These are phyloP conservation scores for Hyposmocoma kahamanoa DNA, from an alignment of 1,140 invertebrate species.

Conservation along the genomic window DNA sequence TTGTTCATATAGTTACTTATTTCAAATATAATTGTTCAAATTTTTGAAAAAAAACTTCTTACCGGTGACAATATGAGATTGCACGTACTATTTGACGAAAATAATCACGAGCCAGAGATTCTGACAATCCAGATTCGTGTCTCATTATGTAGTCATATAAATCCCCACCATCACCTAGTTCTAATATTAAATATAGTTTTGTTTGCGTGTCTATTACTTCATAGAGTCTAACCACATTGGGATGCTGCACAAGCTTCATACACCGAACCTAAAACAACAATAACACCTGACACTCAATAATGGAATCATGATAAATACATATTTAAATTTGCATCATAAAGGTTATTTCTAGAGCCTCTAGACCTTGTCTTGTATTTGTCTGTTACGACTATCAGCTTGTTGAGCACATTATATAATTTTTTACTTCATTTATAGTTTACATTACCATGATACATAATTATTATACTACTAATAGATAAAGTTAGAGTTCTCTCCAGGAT, in stretches of 20 bases:
- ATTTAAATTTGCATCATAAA: too few species aligned
- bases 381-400: too few species aligned
- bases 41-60: conserved; percentile 36
- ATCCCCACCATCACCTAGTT: conserved; percentile 98
- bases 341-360: too few species aligned
- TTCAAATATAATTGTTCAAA: background rate
- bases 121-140: conserved; percentile 87
- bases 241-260: conserved; percentile 99
- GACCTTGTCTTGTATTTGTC: too few species aligned
- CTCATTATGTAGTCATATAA: conserved; percentile 99
- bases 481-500: too few species aligned
- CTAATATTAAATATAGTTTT: conserved; percentile 96
- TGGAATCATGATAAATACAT: conserved; percentile 1
- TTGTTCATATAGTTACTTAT: conserved; percentile 1
- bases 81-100: conserved; percentile 97
- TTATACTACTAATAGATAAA: too few species aligned
- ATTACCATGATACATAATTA: too few species aligned
- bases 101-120: conserved; percentile 91
- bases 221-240: conserved; percentile 97
- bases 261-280: conserved; percentile 84
- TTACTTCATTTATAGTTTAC: too few species aligned
- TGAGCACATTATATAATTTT: too few species aligned
- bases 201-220: conserved; percentile 99
- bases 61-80: conserved; percentile 98
- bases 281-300: conserved; percentile 6